phyloP scores from a whole-genome alignment of 2,797 vertebrate genomes.

The Channa striata region DNA sequence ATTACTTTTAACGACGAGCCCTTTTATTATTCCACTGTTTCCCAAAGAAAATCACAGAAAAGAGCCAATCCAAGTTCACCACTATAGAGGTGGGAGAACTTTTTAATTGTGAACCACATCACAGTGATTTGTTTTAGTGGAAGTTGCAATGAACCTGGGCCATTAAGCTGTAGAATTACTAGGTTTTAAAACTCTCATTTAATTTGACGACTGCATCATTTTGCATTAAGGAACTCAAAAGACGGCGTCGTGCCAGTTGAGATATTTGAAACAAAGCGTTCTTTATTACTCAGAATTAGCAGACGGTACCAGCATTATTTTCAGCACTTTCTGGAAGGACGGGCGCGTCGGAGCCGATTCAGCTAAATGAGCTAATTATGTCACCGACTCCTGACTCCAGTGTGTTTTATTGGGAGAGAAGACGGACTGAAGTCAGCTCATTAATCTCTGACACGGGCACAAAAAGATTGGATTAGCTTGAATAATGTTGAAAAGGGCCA shows the following conservation, averaged over 20 bases:
- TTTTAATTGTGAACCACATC: slow-evolving; percentile 47
- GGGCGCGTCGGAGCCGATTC: slow-evolving; percentile 47
- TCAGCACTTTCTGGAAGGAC: slow-evolving; percentile 58
- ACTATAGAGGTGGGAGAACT: slow-evolving; percentile 35
- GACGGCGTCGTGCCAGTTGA: slow-evolving; percentile 33
- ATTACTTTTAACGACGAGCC: not conserved
- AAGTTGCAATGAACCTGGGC: slow-evolving; percentile 38
- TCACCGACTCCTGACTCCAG: slow-evolving; percentile 34
- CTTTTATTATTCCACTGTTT: slow-evolving; percentile 7
- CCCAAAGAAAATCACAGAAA: slow-evolving; percentile 23
- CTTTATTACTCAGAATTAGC: slow-evolving; percentile 60
- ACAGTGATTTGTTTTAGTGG: slow-evolving; percentile 53
- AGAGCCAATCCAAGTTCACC: slow-evolving; percentile 18
- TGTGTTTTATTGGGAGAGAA: slow-evolving; percentile 31
- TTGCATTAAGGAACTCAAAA: slow-evolving; percentile 54
- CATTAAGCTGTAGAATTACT: slow-evolving; percentile 61
- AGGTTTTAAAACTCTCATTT: slow-evolving; percentile 61
- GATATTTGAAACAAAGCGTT: slow-evolving; percentile 58
- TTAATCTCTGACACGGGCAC: slow-evolving; percentile 42
- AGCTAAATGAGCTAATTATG: slow-evolving; percentile 72
- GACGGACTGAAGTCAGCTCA: slow-evolving; percentile 25
- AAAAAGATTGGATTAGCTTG: slow-evolving; percentile 29
- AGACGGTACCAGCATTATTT: slow-evolving; percentile 55
- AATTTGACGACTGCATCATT: slow-evolving; percentile 71
- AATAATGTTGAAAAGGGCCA: slow-evolving; percentile 15